Percentiles rank a stretch among this genome's conserved stretches.
Conservation (phyloP, 2,797 vertebrate genomes). For the Acanthornis magna region DNA sequence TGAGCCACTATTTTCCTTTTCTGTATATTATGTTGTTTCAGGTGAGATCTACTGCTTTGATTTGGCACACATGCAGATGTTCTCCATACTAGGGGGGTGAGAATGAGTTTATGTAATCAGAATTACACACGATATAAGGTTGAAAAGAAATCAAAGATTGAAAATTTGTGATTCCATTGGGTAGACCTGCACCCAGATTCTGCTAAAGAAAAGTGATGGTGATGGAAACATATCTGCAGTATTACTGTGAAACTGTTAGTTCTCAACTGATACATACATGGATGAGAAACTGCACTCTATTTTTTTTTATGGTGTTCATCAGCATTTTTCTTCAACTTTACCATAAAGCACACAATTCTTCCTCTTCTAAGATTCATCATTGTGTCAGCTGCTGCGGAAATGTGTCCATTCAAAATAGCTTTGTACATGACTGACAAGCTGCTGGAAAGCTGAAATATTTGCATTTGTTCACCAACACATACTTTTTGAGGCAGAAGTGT, state of each 20-base stretch:
- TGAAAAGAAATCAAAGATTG: neutral
- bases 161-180: neutral
- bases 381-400: neutral
- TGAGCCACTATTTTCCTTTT: neutral
- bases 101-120: neutral
- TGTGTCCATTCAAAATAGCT: neutral
- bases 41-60: neutral
- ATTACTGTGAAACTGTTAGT: neutral
- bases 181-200: neutral
- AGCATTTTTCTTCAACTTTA: neutral
- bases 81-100: neutral
- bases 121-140: neutral
- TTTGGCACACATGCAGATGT: neutral
- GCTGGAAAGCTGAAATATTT: neutral
- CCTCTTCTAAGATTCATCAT: neutral
- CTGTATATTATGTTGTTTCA: neutral
- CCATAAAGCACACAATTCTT: neutral
- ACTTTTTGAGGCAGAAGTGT: neutral
- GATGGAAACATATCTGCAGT: neutral
- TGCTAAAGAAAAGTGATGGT: neutral
- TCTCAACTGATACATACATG: neutral
- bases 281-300: neutral
- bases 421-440: neutral
- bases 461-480: neutral
- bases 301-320: neutral